phyloP scores from a whole-genome alignment of 2,888 invertebrate genomes.

The Atherix ibis region DNA sequence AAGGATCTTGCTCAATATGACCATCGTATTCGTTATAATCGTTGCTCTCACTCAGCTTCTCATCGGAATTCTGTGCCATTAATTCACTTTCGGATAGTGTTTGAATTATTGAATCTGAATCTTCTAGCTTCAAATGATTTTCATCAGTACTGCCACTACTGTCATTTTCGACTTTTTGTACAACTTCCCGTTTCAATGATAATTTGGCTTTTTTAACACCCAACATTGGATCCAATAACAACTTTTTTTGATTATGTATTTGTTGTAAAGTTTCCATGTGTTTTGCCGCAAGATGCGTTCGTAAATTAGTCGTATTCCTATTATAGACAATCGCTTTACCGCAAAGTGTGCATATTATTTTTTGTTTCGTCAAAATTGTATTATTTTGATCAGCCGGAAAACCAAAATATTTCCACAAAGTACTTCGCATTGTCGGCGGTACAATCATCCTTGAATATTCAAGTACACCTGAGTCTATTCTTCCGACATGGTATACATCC shows the following conservation, averaged over 20 bases:
- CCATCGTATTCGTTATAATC: not conserved
- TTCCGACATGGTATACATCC: not conserved
- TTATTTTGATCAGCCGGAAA: slow-evolving; percentile 28
- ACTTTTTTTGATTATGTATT: slow-evolving; percentile 12
- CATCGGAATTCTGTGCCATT: not conserved
- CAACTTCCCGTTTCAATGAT: not conserved
- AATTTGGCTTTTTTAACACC: not conserved
- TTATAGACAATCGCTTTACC: slow-evolving; percentile 27
- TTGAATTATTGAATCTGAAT: slow-evolving; percentile 3
- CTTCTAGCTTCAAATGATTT: slow-evolving; percentile 1
- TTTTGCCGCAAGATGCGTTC: slow-evolving; percentile 20
- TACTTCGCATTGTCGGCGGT: slow-evolving; percentile 24
- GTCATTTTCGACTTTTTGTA: too few species aligned
- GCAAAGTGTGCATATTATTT: slow-evolving; percentile 28
- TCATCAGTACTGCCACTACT: not conserved
- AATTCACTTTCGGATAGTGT: slow-evolving; percentile 2
- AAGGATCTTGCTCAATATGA: not conserved
- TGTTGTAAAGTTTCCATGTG: slow-evolving; percentile 18
- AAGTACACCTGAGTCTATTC: not conserved
- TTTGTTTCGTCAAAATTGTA: slow-evolving; percentile 29
- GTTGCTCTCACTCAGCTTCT: not conserved
- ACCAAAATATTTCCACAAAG: slow-evolving; percentile 31
- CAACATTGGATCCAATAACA: not conserved
- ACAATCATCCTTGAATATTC: slow-evolving; percentile 7
- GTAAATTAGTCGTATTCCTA: slow-evolving; percentile 29